Conservation (phyloP, 2,888 invertebrate species). For the Cenopis cana region DNA sequence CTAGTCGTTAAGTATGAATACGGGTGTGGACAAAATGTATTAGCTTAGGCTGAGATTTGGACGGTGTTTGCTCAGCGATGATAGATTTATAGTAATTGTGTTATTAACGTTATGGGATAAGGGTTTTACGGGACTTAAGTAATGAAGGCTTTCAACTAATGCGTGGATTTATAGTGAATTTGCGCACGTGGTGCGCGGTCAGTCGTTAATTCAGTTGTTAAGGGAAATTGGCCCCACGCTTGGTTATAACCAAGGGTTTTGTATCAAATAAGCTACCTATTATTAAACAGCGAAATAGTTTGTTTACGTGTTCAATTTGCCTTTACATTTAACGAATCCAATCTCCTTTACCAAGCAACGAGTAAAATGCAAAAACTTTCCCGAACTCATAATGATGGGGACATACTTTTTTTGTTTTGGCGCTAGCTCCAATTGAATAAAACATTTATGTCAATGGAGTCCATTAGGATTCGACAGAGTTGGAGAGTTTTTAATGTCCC, state of each 20-base stretch:
- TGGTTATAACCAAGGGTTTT: constrained; percentile 14
- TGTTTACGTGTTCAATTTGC: constrained; percentile 1
- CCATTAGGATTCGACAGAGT: constrained; percentile 77
- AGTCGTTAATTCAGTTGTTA: constrained; percentile 64
- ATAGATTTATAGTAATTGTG: constrained; percentile 86
- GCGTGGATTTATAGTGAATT: constrained; percentile 79
- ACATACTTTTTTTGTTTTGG: constrained; percentile 81
- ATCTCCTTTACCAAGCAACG: constrained; percentile 57
- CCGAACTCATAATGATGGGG: constrained; percentile 77
- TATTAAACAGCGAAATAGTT: constrained; percentile 7
- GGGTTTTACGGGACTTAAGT: constrained; percentile 85
- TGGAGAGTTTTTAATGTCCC: constrained; percentile 66
- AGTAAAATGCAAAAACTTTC: constrained; percentile 78
- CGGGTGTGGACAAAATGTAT: constrained; percentile 85
- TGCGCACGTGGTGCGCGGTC: constrained; percentile 72
- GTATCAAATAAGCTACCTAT: neutral
- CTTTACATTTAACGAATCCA: constrained; percentile 21
- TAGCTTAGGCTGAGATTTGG: constrained; percentile 85
- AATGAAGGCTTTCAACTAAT: constrained; percentile 83
- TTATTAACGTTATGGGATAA: constrained; percentile 85
- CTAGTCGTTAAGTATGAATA: constrained; percentile 84
- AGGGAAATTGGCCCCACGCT: constrained; percentile 30
- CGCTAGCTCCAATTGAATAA: constrained; percentile 79
- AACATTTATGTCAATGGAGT: constrained; percentile 83
- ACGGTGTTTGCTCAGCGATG: constrained; percentile 83